Conservation (phyloP, 2,113 vertebrate genomes). For the Macrotus californicus region DNA sequence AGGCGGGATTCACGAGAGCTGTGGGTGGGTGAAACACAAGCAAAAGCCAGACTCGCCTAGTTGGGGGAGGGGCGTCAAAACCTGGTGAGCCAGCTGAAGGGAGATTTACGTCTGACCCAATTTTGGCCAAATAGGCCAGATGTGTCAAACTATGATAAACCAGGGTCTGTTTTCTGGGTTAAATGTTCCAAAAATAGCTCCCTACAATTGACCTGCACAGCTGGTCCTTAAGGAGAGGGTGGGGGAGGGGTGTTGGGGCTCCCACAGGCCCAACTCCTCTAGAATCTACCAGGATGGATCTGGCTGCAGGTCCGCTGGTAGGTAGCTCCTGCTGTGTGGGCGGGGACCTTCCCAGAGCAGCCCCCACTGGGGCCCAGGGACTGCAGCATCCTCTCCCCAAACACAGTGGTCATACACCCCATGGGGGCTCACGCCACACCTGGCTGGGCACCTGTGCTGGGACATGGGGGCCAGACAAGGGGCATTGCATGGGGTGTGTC, state of each 20-base stretch:
- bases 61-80: no score
- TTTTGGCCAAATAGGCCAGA: background rate
- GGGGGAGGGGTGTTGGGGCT: fast-evolving
- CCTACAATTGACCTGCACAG: background rate
- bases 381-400: background rate
- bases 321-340: fast-evolving
- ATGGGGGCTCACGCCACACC: background rate
- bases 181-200: background rate
- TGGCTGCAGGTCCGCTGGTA: background rate
- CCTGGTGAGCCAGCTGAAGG: fast-evolving
- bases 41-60: background rate
- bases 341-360: background rate
- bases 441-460: background rate
- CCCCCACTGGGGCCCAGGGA: no score
- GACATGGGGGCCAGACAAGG: fast-evolving
- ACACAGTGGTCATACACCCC: fast-evolving
- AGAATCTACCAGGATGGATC: fast-evolving
- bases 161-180: background rate
- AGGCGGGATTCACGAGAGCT: background rate
- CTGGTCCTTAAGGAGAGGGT: background rate
- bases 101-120: background rate
- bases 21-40: background rate
- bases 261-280: background rate
- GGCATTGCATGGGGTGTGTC: fast-evolving
- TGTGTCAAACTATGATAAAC: background rate